phyloP scores from a whole-genome alignment of 2,888 invertebrate genomes.

The Taphrorychus bicolor region DNA sequence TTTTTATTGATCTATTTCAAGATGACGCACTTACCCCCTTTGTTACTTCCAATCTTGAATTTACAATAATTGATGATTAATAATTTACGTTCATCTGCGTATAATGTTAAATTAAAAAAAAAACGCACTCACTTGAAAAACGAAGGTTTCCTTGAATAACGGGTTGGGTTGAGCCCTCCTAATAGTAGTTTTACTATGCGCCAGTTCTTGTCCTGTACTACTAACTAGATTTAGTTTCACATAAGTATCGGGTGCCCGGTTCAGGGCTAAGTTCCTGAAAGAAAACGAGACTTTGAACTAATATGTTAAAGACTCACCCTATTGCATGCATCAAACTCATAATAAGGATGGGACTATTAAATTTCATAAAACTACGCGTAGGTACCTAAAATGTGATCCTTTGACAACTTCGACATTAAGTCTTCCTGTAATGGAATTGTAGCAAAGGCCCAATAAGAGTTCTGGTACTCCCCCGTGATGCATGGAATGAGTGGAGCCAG shows the following conservation, averaged over 20 bases:
- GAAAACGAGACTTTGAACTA: too few relatives aligned
- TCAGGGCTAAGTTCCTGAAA: slow-evolving; percentile 77
- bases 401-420: slow-evolving; percentile 90
- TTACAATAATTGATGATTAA: too few relatives aligned
- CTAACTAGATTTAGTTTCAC: slow-evolving; percentile 91
- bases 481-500: slow-evolving; percentile 92
- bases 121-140: slow-evolving; percentile 78
- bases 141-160: slow-evolving; percentile 93
- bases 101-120: neutral
- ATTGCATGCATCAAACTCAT: neutral
- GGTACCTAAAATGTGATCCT: slow-evolving; percentile 72
- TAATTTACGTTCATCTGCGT: too few relatives aligned
- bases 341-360: neutral
- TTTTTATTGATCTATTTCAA: too few relatives aligned
- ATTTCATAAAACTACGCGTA: too few relatives aligned
- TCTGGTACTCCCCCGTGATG: slow-evolving; percentile 91
- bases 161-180: slow-evolving; percentile 94
- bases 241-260: slow-evolving; percentile 90
- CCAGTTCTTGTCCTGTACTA: slow-evolving; percentile 92
- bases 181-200: slow-evolving; percentile 90
- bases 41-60: too few relatives aligned
- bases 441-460: slow-evolving; percentile 85
- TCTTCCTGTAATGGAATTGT: slow-evolving; percentile 92
- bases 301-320: too few relatives aligned
- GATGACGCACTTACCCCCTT: too few relatives aligned